A percentile compares a stretch with the other conserved stretches of the same genome.
Conservation (phyloP, 2,113 vertebrate genomes). For the Piaya cayana region DNA sequence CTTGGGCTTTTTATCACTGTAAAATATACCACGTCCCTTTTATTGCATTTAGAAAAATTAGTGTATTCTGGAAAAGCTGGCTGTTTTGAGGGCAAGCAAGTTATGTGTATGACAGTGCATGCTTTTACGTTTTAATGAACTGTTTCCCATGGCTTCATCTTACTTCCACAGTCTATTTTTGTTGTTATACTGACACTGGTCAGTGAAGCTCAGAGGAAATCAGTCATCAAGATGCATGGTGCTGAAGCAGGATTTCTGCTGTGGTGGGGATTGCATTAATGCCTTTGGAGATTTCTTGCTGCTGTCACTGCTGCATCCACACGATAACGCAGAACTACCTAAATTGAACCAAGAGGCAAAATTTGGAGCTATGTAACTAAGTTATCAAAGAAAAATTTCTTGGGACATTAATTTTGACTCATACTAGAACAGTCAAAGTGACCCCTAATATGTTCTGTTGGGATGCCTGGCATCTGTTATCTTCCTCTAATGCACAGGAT, state of each 20-base stretch:
- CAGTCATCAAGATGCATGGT: constrained; percentile 67
- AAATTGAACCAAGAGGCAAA: constrained; percentile 62
- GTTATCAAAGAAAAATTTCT: constrained; percentile 54
- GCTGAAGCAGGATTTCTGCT: constrained; percentile 65
- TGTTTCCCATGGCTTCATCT: constrained; percentile 67
- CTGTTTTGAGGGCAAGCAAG: constrained; percentile 56
- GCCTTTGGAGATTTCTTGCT: constrained; percentile 37
- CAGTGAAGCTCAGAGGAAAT: constrained; percentile 73
- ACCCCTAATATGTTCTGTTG: constrained; percentile 52
- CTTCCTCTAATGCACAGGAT: not conserved
- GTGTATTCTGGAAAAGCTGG: constrained; percentile 62
- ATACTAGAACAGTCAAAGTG: constrained; percentile 59
- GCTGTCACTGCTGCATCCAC: constrained; percentile 22
- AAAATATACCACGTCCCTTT: constrained; percentile 46
- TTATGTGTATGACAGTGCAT: constrained; percentile 8
- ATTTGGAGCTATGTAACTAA: constrained; percentile 44
- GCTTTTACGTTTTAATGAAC: constrained; percentile 78
- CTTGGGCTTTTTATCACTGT: constrained; percentile 41
- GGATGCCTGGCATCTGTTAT: constrained; percentile 55
- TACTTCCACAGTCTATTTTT: constrained; percentile 72
- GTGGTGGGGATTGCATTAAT: constrained; percentile 51
- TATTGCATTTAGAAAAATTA: constrained; percentile 52
- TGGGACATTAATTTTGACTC: constrained; percentile 62
- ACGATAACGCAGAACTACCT: constrained; percentile 33
- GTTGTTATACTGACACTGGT: constrained; percentile 72